Evolutionary conservation across 1,140 invertebrate genomes (phyloP).

Genomic region (Pemphigus obesinymphae): DNA sequence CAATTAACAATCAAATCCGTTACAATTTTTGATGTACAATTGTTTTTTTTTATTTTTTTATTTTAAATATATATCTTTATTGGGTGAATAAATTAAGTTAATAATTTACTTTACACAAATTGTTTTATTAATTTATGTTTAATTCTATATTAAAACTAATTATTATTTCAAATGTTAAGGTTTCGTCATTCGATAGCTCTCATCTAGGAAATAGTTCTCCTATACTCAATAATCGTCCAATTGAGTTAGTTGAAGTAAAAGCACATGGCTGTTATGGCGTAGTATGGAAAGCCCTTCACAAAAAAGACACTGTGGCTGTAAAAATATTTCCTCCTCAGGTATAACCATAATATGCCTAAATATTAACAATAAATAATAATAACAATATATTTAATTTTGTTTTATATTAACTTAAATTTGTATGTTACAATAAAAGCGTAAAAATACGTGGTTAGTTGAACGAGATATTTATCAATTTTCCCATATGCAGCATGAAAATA

Average conservation of each 20-base stretch:
- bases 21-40: no score
- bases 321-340: slow-evolving; percentile 64
- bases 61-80: slow-evolving; percentile 14
- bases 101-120: not conserved
- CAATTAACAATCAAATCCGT: no score
- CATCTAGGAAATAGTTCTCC: slow-evolving; percentile 57
- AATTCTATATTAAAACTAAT: not conserved
- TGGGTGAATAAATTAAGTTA: not conserved
- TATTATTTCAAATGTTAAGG: slow-evolving; percentile 50
- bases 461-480: slow-evolving; percentile 89
- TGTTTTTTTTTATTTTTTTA: not conserved
- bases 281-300: slow-evolving; percentile 85
- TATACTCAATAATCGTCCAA: slow-evolving; percentile 59
- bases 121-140: no score
- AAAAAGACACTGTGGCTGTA: slow-evolving; percentile 67
- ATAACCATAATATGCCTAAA: not conserved
- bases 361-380: no score
- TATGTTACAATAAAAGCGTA: slow-evolving; percentile 54
- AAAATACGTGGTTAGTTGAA: slow-evolving; percentile 72
- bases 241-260: slow-evolving; percentile 80
- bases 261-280: slow-evolving; percentile 91
- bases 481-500: slow-evolving; percentile 88
- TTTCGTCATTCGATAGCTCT: slow-evolving; percentile 59
- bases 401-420: not conserved
- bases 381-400: not conserved